phyloP scores from a whole-genome alignment of 2,888 invertebrate species.

The Rhagonycha lutea region DNA sequence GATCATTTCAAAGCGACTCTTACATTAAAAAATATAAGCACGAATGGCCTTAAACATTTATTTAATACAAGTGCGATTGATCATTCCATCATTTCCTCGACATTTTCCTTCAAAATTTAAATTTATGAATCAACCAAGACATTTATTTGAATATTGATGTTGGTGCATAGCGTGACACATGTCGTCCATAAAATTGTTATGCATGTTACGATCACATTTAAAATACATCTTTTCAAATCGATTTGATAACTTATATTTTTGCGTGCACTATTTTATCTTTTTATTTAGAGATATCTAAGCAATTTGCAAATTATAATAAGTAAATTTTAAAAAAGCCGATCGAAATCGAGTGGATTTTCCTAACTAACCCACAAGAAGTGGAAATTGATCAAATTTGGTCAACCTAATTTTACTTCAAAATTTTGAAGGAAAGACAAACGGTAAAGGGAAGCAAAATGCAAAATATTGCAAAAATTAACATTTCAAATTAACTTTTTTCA shows the following conservation, averaged over 20 bases:
- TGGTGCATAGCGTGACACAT: slow-evolving; percentile 33
- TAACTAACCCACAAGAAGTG: too few relatives aligned
- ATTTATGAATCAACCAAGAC: slow-evolving; percentile 32
- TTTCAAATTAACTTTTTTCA: too few relatives aligned
- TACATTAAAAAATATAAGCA: background rate
- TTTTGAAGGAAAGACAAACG: too few relatives aligned
- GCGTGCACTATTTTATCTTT: background rate
- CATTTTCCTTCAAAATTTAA: slow-evolving; percentile 2
- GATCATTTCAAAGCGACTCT: background rate
- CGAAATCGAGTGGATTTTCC: too few relatives aligned
- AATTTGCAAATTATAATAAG: background rate
- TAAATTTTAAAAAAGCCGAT: background rate
- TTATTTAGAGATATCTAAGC: background rate
- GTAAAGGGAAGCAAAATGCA: too few relatives aligned
- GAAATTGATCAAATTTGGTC: too few relatives aligned
- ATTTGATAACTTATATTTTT: slow-evolving; percentile 10
- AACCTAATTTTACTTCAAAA: too few relatives aligned
- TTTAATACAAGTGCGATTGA: background rate
- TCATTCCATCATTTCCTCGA: background rate
- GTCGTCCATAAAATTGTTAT: slow-evolving; percentile 35
- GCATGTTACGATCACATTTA: slow-evolving; percentile 30
- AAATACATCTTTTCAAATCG: slow-evolving; percentile 23
- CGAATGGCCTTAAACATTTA: background rate
- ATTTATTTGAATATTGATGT: slow-evolving; percentile 31
- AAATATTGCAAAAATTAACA: too few relatives aligned